These are phyloP conservation scores for Phania funesta DNA, from an alignment of 2,888 invertebrate genomes.

Conservation along the genomic window DNA sequence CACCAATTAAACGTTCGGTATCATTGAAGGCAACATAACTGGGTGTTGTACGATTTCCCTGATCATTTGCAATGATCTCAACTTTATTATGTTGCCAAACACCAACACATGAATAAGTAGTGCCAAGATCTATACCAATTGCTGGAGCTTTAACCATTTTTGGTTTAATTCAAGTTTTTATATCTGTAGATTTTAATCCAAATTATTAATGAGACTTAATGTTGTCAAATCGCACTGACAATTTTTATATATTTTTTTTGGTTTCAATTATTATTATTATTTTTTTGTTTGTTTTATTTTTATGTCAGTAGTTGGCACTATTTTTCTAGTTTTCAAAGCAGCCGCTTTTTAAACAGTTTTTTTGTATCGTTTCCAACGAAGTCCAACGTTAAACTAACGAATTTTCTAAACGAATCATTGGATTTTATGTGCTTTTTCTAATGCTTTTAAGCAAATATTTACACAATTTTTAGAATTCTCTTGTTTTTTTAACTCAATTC, in stretches of 20 bases:
- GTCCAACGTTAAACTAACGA: slow-evolving; percentile 67
- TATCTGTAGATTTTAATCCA: slow-evolving; percentile 46
- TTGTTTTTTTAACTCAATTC: slow-evolving; percentile 13
- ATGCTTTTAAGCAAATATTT: slow-evolving; percentile 33
- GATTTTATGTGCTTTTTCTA: slow-evolving; percentile 67
- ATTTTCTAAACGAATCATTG: slow-evolving; percentile 65
- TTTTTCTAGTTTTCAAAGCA: slow-evolving; percentile 9
- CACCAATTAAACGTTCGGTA: slow-evolving; percentile 90
- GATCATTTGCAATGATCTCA: slow-evolving; percentile 93
- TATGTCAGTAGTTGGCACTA: slow-evolving; percentile 3
- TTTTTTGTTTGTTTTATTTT: slow-evolving; percentile 3
- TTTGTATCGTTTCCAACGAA: slow-evolving; percentile 62
- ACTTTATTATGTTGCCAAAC: slow-evolving; percentile 92
- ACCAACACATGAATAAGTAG: slow-evolving; percentile 92
- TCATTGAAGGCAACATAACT: slow-evolving; percentile 94
- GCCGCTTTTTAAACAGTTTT: slow-evolving; percentile 6
- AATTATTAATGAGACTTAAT: slow-evolving; percentile 34
- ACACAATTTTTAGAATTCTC: slow-evolving; percentile 22
- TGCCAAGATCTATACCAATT: slow-evolving; percentile 92
- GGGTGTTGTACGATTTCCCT: slow-evolving; percentile 93
- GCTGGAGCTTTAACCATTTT: slow-evolving; percentile 81
- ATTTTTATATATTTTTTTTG: background rate
- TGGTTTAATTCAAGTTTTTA: slow-evolving; percentile 27
- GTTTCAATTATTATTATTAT: background rate
- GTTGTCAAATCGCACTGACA: slow-evolving; percentile 32